Conservation (phyloP, 2,113 vertebrate genomes). For the Oncorhynchus kisutch region DNA sequence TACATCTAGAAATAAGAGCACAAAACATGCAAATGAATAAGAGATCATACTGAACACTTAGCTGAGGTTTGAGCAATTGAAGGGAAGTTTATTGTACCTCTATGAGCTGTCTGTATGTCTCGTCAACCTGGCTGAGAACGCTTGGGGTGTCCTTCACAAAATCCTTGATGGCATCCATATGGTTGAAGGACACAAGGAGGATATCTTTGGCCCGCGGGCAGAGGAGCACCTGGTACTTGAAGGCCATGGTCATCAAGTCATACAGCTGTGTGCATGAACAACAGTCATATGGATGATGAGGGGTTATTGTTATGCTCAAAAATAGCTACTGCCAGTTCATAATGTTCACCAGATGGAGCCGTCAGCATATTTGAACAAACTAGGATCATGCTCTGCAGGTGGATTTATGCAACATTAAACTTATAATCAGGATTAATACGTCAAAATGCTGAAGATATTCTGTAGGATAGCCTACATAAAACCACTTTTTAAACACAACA, state of each 20-base stretch:
- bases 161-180: slow-evolving; percentile 94
- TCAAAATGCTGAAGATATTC: too few species aligned
- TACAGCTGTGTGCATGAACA: slow-evolving; percentile 81
- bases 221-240: slow-evolving; percentile 96
- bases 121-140: slow-evolving; percentile 90
- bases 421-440: too few species aligned
- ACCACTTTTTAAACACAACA: too few species aligned
- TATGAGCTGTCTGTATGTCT: slow-evolving; percentile 84
- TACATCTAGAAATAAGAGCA: slow-evolving; percentile 73
- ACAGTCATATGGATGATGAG: background rate
- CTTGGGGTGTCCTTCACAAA: slow-evolving; percentile 85
- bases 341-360: background rate
- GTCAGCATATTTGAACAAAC: too few species aligned
- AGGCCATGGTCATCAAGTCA: slow-evolving; percentile 99
- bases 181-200: slow-evolving; percentile 93
- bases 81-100: slow-evolving; percentile 72
- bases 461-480: too few species aligned
- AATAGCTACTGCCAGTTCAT: background rate
- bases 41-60: background rate
- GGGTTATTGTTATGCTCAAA: too few species aligned
- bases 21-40: background rate
- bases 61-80: background rate
- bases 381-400: too few species aligned
- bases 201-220: slow-evolving; percentile 92
- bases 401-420: too few species aligned